Evolutionary conservation across 2,113 vertebrate genomes (phyloP), one percentile per base, ranked within the genome.

Genomic region (Chaetodon auriga): DNA sequence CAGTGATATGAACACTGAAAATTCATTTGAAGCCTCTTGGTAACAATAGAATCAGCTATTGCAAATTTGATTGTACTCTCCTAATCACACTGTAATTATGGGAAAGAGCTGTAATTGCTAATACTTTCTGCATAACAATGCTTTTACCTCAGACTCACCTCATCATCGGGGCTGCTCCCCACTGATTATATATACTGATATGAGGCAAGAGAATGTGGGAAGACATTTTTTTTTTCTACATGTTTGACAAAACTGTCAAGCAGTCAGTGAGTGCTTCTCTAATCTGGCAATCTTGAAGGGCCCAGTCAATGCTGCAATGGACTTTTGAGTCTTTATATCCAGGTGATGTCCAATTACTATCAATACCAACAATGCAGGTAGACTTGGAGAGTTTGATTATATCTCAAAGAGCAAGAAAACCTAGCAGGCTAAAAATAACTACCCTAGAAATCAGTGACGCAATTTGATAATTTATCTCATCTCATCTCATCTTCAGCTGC

Each of bases 141-240:
- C 75, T 74, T 77, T 78, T 83, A 79, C 65, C 72, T 84, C 53
- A 45, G 65, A 51, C 68, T 80, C 74, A 51, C 13, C 66, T 76
- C 63, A 72, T 79, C n/a, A 51, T 36, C n/a, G n/a, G 12, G 21
- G 51, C 16, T 36, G 8, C 49, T 75, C 49, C 43, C 51, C 18
- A 43, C 41, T 82, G 58, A 76, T 45, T 35, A 69, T 19, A 30
- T 30, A 30, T 3, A 30, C 30, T 30, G 30, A 30, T 30, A 9
- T 60, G 49, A 53, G 65, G 25, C 25, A 75, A 18, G 13, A 36
- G 12, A 35, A 38, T 54, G 49, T n/a, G 46, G 19, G 53, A 43
- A n/a, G 58, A 16, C 0, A 5, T 63, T 54, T 55, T 70, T 23
- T 70, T 46, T 48, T 25, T 14, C 5, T 18, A 43, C 16, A 16